Percentiles rank a stretch among this genome's conserved stretches.
These are phyloP conservation scores for Delphinapterus leucas DNA, from an alignment of 2,113 vertebrate genomes.

Conservation along the genomic window DNA sequence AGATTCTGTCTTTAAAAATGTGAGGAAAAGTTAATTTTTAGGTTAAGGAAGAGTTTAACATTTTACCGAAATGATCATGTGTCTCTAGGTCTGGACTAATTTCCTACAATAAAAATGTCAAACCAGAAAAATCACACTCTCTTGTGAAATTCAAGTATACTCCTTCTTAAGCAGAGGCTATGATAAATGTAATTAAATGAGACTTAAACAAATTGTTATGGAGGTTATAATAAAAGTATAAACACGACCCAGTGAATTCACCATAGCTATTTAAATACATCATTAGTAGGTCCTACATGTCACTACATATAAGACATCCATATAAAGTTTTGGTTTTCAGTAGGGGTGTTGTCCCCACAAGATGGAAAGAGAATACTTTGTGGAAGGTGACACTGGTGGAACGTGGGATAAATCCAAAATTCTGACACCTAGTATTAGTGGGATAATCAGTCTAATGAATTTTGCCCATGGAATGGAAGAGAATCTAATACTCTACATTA, in stretches of 20 bases:
- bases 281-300: neutral
- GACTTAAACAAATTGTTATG: neutral
- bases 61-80: neutral
- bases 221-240: neutral
- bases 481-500: neutral
- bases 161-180: neutral
- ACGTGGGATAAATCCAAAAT: neutral
- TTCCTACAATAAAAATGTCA: slow-evolving; percentile 12
- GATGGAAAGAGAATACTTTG: neutral
- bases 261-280: neutral
- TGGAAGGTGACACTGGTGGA: neutral
- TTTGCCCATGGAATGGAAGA: neutral
- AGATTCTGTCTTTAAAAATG: neutral
- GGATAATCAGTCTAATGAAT: neutral
- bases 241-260: neutral
- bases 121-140: neutral
- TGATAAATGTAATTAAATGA: neutral
- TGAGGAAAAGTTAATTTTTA: neutral
- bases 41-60: neutral
- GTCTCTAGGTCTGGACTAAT: neutral
- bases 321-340: neutral
- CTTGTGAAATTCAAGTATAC: neutral
- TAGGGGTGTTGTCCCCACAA: neutral
- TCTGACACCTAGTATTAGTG: neutral
- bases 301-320: neutral